Conservation (phyloP, 1,140 invertebrate genomes). For the Ephestia elutella region DNA sequence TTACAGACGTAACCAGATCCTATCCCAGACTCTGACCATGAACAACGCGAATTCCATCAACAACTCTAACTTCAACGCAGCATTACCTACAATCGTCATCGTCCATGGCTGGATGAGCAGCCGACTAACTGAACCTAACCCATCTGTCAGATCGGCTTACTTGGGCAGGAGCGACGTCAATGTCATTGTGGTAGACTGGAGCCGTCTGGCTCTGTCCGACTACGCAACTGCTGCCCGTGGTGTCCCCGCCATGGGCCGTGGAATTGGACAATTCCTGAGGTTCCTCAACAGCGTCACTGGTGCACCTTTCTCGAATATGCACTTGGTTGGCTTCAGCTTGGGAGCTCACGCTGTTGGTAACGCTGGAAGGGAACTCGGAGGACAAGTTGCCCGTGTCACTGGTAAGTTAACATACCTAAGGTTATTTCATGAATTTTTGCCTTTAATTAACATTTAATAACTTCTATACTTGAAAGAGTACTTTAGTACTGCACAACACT, state of each 20-base stretch:
- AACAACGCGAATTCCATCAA: slow-evolving; percentile 26
- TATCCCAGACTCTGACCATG: background rate
- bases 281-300: slow-evolving; percentile 34
- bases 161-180: slow-evolving; percentile 29
- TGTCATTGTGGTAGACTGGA: slow-evolving; percentile 43
- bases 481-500: too few relatives aligned
- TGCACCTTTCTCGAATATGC: slow-evolving; percentile 71
- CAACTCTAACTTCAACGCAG: slow-evolving; percentile 34
- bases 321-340: slow-evolving; percentile 89
- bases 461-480: too few relatives aligned
- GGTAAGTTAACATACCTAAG: slow-evolving; percentile 17
- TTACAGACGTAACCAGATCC: background rate
- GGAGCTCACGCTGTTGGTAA: slow-evolving; percentile 93
- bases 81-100: slow-evolving; percentile 29
- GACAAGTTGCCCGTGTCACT: slow-evolving; percentile 28
- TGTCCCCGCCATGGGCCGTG: slow-evolving; percentile 37
- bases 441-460: too few relatives aligned
- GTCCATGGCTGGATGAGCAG: slow-evolving; percentile 42
- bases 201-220: slow-evolving; percentile 27
- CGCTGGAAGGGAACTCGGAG: slow-evolving; percentile 61
- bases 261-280: slow-evolving; percentile 56
- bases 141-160: slow-evolving; percentile 27
- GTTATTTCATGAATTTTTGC: too few relatives aligned
- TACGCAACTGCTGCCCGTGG: slow-evolving; percentile 35
- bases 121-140: slow-evolving; percentile 28